Conservation (phyloP, 1,140 invertebrate genomes). For the Hormaphis cornu region DNA sequence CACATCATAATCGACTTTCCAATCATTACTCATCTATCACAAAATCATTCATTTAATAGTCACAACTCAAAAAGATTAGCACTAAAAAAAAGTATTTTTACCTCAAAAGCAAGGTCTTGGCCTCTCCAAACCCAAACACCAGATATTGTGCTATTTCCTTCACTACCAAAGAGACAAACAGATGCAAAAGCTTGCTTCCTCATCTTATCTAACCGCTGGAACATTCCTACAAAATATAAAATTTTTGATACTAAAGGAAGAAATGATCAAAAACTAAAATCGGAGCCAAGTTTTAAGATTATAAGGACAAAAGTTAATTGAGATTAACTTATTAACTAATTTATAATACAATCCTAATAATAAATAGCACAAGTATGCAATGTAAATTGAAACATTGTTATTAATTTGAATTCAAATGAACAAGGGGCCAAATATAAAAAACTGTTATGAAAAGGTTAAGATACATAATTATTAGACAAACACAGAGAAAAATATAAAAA, state of each 20-base stretch:
- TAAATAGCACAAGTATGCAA: too few relatives aligned
- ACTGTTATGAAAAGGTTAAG: too few relatives aligned
- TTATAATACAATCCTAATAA: too few relatives aligned
- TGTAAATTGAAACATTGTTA: too few relatives aligned
- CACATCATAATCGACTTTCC: slow-evolving; percentile 94
- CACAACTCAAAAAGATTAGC: background rate
- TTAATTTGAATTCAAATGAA: too few relatives aligned
- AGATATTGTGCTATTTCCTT: slow-evolving; percentile 87
- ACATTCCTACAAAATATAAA: slow-evolving; percentile 64
- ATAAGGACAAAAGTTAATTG: too few relatives aligned
- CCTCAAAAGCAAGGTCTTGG: slow-evolving; percentile 82
- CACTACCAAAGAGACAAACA: slow-evolving; percentile 83
- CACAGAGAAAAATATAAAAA: too few relatives aligned
- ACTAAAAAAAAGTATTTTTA: slow-evolving; percentile 44
- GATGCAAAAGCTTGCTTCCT: slow-evolving; percentile 92
- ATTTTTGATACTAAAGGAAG: background rate
- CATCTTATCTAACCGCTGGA: slow-evolving; percentile 95
- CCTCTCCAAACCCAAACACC: slow-evolving; percentile 97
- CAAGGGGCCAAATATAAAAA: too few relatives aligned
- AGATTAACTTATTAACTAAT: too few relatives aligned
- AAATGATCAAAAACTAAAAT: too few relatives aligned
- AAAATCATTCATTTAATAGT: slow-evolving; percentile 35
- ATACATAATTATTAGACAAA: too few relatives aligned
- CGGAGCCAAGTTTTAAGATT: too few relatives aligned
- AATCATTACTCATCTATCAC: slow-evolving; percentile 73